Percentiles rank a stretch among this genome's conserved stretches.
Evolutionary conservation across 2,113 vertebrate genomes (phyloP).

Genomic region (Phaetusa simplex): DNA sequence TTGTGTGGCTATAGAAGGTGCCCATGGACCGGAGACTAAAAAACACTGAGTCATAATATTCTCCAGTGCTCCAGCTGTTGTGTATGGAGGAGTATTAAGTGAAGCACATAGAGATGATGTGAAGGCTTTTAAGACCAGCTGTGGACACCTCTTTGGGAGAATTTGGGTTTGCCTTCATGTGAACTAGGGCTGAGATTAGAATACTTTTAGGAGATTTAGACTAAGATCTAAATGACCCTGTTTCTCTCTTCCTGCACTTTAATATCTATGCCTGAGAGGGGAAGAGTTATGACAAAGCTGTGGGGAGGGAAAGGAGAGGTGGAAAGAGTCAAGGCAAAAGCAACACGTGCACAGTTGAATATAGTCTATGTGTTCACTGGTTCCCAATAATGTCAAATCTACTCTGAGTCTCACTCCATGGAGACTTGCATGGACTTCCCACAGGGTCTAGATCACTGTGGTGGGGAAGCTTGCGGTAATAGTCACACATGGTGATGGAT

Average conservation of each 20-base stretch:
- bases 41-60: not conserved
- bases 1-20: not conserved
- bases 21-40: not conserved
- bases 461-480: not conserved
- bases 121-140: not conserved
- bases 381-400: not conserved
- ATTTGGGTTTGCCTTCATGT: not conserved
- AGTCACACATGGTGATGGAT: not conserved
- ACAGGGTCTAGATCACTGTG: not conserved
- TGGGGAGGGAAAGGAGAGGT: not conserved
- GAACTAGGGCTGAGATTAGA: not conserved
- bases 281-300: not conserved
- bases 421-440: not conserved
- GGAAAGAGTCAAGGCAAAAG: not conserved
- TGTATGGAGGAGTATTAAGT: not conserved
- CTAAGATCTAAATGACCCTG: not conserved
- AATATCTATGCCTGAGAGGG: not conserved
- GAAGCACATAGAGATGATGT: not conserved
- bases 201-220: not conserved
- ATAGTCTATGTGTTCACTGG: not conserved
- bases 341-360: not conserved
- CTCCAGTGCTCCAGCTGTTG: not conserved
- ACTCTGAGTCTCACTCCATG: not conserved
- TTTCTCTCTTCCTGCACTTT: not conserved
- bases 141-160: not conserved